Evolutionary conservation across 1,140 invertebrate genomes (phyloP).

Genomic region (Drosophila pectinifera): DNA sequence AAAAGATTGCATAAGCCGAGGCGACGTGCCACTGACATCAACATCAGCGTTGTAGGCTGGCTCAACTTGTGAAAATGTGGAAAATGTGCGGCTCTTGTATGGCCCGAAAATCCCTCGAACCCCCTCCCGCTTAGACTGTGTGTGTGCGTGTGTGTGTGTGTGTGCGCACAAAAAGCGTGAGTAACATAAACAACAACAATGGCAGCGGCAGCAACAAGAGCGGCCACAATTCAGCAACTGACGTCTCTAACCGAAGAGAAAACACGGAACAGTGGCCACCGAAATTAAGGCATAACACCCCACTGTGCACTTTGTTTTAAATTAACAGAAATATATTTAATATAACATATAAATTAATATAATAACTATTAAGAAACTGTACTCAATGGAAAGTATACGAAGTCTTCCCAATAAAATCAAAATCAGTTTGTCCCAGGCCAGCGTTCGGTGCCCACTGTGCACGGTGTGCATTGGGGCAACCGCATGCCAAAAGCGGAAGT

Average conservation of each 20-base stretch:
- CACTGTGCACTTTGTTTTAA: not conserved
- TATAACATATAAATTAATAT: not conserved
- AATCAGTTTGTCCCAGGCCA: too few species aligned
- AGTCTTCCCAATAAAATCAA: too few species aligned
- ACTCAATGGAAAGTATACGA: too few species aligned
- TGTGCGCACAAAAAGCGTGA: slow-evolving; percentile 57
- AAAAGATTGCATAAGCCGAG: slow-evolving; percentile 41
- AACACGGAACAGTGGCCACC: slow-evolving; percentile 21
- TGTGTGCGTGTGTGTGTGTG: slow-evolving; percentile 27
- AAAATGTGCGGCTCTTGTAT: slow-evolving; percentile 47
- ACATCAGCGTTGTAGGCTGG: slow-evolving; percentile 34
- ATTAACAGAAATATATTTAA: not conserved
- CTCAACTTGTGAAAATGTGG: slow-evolving; percentile 61
- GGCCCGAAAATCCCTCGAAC: slow-evolving; percentile 19
- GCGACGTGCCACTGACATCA: slow-evolving; percentile 37
- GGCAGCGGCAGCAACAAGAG: slow-evolving; percentile 19
- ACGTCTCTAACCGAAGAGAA: slow-evolving; percentile 40
- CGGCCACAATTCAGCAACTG: slow-evolving; percentile 48
- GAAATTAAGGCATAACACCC: slow-evolving; percentile 11
- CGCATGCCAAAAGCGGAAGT: slow-evolving; percentile 82
- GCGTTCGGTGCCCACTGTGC: slow-evolving; percentile 8
- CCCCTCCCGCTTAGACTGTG: slow-evolving; percentile 6
- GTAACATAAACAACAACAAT: slow-evolving; percentile 63
- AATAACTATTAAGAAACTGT: too few species aligned
- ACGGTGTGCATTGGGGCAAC: slow-evolving; percentile 44